These are phyloP conservation scores for Salpingus planirostris DNA, from an alignment of 2,888 invertebrate genomes.

Conservation along the genomic window DNA sequence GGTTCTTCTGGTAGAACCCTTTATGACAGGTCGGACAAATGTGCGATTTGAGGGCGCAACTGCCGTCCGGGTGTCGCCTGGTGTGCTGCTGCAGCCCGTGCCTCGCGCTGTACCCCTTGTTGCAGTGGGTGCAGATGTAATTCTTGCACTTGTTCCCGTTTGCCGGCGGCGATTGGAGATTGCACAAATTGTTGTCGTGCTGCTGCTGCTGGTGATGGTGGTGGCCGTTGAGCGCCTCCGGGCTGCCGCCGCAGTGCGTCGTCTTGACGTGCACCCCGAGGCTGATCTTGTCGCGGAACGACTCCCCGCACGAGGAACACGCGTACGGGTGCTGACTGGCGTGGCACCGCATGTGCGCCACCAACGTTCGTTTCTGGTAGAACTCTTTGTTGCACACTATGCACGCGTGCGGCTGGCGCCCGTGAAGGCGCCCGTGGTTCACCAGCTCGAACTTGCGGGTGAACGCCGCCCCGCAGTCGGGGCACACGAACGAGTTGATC, in stretches of 20 bases:
- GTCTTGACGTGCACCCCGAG: constrained; percentile 53
- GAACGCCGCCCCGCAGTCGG: constrained; percentile 80
- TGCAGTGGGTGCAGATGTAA: constrained; percentile 71
- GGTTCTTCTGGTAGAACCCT: constrained; percentile 80
- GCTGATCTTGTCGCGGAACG: constrained; percentile 63
- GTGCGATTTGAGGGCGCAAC: constrained; percentile 70
- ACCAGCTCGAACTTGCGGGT: constrained; percentile 79
- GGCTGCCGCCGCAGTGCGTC: constrained; percentile 29
- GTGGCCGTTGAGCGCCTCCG: constrained; percentile 44
- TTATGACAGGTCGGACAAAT: constrained; percentile 74
- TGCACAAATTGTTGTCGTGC: neutral
- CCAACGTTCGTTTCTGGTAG: constrained; percentile 71
- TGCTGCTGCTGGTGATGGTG: neutral
- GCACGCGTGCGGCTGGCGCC: constrained; percentile 71
- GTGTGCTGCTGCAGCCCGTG: constrained; percentile 75
- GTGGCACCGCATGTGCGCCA: constrained; percentile 72
- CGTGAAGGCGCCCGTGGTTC: constrained; percentile 74
- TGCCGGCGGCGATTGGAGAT: neutral
- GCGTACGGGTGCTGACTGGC: constrained; percentile 67
- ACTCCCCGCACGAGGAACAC: constrained; percentile 68
- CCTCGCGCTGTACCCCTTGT: constrained; percentile 74
- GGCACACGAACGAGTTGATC: constrained; percentile 88
- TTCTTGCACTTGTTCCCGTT: constrained; percentile 44
- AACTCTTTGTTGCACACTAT: constrained; percentile 79
- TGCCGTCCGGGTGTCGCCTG: constrained; percentile 69